Evolutionary conservation across 2,888 invertebrate genomes (phyloP), one percentile per base, ranked within the genome.

Genomic region (Agapostemon virescens): DNA sequence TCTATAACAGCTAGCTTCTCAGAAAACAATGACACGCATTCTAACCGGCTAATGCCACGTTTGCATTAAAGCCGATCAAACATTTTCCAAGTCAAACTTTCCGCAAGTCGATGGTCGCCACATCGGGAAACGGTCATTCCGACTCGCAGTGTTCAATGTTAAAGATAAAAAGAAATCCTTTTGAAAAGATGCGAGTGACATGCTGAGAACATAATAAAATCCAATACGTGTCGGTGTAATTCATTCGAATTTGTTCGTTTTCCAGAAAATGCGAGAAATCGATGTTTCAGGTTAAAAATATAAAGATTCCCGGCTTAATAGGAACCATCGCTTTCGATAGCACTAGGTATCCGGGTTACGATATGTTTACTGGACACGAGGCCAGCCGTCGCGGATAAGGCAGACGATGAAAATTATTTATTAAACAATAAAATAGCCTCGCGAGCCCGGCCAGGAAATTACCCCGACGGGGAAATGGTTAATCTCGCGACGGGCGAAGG

Each of bases 341-440:
- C 70, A 77, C 26, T 58, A 33, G 42, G 71, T 68, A 85, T 82
- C 74, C 69, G 72, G 72, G 42, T 79, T 75, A 73, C 38, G 72
- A 83, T 71, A 58, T 75, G 49, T 75, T 82, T 61, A 72, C 42
- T 40, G 61, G 23, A 45, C 26, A 26, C 58, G 58, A 33, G 7
- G 58, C 26, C 26, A 30, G 30, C 17, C 42, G 55, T 17, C 36
- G 30, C n/a, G 11, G 61, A 5, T 58, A 58, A 58, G 58, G 58
- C 20, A 23, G 13, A 36, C 73, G 20, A 26, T 26, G 17, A 30
- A 55, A 63, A 78, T 78, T 74, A 68, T 77, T 72, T 77, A 78
- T 63, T 63, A 58, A 71, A 77, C 66, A 38, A 69, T 69, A 72
- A 72, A 69, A 15, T 17, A 30, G 40, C 52, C n/a, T 20, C 1